phyloP scores from a whole-genome alignment of 2,113 vertebrate genomes.

The Formicarius rufipectus region DNA sequence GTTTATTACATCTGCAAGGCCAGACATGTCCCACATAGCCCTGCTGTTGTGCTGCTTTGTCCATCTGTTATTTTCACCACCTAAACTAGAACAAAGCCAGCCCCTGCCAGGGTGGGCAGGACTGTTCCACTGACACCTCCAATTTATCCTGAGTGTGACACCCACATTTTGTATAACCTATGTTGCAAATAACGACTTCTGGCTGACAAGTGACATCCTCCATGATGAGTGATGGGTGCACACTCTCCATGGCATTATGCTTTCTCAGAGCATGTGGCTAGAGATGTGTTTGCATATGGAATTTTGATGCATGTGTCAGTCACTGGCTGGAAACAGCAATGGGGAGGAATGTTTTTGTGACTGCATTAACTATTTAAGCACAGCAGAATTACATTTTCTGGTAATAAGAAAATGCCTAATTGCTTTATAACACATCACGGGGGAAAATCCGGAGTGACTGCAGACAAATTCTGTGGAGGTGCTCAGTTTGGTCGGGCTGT shows the following conservation, averaged over 20 bases:
- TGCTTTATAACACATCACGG: accelerated
- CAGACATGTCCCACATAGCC: not conserved
- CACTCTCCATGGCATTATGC: not conserved
- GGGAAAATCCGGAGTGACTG: not conserved
- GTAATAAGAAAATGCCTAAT: not conserved
- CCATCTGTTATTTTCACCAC: accelerated
- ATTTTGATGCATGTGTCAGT: not conserved
- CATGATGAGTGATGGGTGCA: not conserved
- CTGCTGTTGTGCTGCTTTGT: not conserved
- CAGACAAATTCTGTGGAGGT: too few relatives aligned
- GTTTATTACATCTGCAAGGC: not conserved
- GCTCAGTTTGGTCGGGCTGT: not conserved
- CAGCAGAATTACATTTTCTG: not conserved
- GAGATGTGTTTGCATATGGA: not conserved
- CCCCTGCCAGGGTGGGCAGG: not conserved
- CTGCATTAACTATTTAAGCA: not conserved
- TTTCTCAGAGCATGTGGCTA: not conserved
- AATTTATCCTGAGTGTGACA: accelerated
- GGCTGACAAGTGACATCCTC: not conserved
- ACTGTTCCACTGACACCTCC: not conserved
- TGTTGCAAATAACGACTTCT: not conserved
- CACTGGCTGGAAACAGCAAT: not conserved
- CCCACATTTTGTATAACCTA: not conserved
- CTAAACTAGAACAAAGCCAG: not conserved
- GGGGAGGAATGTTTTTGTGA: not conserved